phyloP scores from a whole-genome alignment of 2,113 vertebrate species.

The Gobio gobio region DNA sequence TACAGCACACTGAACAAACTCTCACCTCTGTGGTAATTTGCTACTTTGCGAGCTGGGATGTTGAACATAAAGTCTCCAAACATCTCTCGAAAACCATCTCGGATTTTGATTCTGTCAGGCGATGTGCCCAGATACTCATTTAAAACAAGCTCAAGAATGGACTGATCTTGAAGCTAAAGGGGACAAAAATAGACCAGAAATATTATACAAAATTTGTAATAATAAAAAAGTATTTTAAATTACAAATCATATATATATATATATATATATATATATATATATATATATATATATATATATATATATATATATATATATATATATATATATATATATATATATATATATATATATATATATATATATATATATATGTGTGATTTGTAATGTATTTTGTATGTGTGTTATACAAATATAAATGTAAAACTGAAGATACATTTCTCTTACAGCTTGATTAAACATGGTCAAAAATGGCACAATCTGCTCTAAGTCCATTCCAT shows the following conservation, averaged over 20 bases:
- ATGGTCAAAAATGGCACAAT: not conserved
- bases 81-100: constrained; percentile 72
- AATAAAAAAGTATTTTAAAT: not conserved
- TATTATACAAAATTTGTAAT: not conserved
- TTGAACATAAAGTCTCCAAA: constrained; percentile 71
- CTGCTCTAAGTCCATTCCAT: constrained; percentile 70
- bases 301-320: too few relatives aligned
- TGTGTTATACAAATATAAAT: not conserved
- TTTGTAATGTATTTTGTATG: too few relatives aligned
- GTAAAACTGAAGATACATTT: not conserved
- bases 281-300: too few relatives aligned
- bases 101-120: constrained; percentile 69
- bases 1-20: not conserved
- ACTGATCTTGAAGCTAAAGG: constrained; percentile 57
- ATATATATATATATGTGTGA: too few relatives aligned
- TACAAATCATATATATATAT: too few relatives aligned
- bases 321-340: too few relatives aligned
- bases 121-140: constrained; percentile 74
- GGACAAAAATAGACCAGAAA: not conserved
- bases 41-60: constrained; percentile 73
- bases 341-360: too few relatives aligned
- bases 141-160: constrained; percentile 48
- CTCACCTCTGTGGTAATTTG: constrained; percentile 80
- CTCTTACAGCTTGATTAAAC: constrained; percentile 62
- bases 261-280: too few relatives aligned